Conservation (phyloP, 2,113 vertebrate species). For the Brachypteracias leptosomus region DNA sequence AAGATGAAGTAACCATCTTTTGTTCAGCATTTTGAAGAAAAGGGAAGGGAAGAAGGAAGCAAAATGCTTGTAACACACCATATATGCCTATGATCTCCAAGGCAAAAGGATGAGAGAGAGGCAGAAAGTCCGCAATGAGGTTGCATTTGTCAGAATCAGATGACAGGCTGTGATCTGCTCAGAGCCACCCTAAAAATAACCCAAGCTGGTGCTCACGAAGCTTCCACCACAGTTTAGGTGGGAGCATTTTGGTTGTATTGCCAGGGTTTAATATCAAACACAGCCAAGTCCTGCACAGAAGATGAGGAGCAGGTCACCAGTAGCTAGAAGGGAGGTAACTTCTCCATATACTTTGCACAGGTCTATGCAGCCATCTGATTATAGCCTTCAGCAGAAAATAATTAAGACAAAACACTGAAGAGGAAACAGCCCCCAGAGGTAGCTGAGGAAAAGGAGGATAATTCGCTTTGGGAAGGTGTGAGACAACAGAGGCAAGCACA, state of each 20-base stretch:
- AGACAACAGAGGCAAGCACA: not conserved
- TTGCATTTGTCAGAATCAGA: slow-evolving; percentile 21
- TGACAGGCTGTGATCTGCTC: not conserved
- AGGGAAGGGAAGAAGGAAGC: not conserved
- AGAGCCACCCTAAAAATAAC: not conserved
- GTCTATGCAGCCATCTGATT: not conserved
- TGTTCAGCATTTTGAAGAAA: not conserved
- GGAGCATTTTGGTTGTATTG: not conserved
- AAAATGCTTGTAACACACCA: not conserved
- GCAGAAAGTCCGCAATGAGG: not conserved
- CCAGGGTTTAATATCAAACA: too few relatives aligned
- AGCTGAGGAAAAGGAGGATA: not conserved
- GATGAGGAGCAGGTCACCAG: not conserved
- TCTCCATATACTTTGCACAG: not conserved
- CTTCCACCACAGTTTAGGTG: not conserved
- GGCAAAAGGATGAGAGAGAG: not conserved
- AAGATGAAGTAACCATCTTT: not conserved
- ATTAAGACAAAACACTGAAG: not conserved
- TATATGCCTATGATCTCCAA: not conserved
- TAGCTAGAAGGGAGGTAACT: not conserved
- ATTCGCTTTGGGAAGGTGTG: not conserved
- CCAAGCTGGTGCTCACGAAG: not conserved
- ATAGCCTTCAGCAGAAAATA: not conserved
- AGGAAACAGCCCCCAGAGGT: not conserved
- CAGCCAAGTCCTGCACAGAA: not conserved